phyloP scores from a whole-genome alignment of 2,797 vertebrate species.

The Silurus aristotelis region DNA sequence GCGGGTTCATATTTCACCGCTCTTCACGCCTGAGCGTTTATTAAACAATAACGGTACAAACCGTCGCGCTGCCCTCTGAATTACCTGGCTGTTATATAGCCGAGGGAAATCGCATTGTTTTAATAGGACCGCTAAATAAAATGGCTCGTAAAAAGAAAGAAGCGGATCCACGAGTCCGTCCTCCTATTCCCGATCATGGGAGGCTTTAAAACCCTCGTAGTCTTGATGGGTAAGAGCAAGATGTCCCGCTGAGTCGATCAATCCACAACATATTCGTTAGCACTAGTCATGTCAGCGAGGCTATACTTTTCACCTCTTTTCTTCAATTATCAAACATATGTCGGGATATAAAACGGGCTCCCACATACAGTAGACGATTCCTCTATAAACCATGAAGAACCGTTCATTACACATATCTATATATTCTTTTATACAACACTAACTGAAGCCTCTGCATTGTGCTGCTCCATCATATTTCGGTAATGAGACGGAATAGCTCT shows the following conservation, averaged over 20 bases:
- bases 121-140: conserved; percentile 49
- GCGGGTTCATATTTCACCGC: conserved; percentile 20
- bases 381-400: neutral
- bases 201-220: neutral
- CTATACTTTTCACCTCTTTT: conserved; percentile 16
- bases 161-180: conserved; percentile 26
- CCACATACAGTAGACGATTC: neutral
- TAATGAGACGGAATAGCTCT: conserved; percentile 8
- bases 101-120: conserved; percentile 35
- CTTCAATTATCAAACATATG: neutral
- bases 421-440: neutral
- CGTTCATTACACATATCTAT: neutral
- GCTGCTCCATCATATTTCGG: conserved; percentile 9
- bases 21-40: conserved; percentile 32
- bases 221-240: neutral
- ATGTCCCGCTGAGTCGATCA: neutral
- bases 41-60: conserved; percentile 34
- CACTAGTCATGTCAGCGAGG: neutral
- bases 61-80: conserved; percentile 18
- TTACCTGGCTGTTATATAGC: conserved; percentile 30
- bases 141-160: conserved; percentile 43
- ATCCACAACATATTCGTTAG: neutral
- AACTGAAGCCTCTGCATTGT: neutral
- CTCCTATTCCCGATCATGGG: neutral
- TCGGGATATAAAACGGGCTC: neutral